These are phyloP conservation scores for Agapostemon virescens DNA, from an alignment of 2,888 invertebrate genomes.

Conservation along the genomic window DNA sequence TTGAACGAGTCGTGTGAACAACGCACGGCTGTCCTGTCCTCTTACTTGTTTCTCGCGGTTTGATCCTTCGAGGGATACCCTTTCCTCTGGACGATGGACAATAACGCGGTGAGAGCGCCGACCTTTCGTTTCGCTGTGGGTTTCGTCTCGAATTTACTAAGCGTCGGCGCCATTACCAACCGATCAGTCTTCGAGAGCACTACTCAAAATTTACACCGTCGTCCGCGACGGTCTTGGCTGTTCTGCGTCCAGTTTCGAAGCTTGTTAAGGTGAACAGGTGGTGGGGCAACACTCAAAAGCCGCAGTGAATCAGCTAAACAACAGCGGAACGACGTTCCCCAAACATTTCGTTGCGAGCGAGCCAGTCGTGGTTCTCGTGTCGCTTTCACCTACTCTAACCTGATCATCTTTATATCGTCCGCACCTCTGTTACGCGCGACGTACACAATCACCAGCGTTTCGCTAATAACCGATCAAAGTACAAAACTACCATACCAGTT, in stretches of 20 bases:
- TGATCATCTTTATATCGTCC: neutral
- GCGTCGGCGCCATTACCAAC: conserved; percentile 86
- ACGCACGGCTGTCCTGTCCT: neutral
- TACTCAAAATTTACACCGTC: conserved; percentile 18
- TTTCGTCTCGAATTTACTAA: conserved; percentile 88
- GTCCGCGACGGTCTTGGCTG: conserved; percentile 11
- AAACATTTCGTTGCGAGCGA: neutral
- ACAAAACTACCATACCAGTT: conserved; percentile 9
- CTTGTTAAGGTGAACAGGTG: conserved; percentile 36
- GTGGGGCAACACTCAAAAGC: conserved; percentile 37
- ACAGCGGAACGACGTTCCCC: conserved; percentile 18
- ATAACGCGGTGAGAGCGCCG: conserved; percentile 82
- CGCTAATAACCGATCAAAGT: conserved; percentile 32
- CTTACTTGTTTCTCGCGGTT: conserved; percentile 45
- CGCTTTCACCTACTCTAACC: neutral
- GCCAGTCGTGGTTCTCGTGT: neutral
- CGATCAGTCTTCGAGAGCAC: neutral
- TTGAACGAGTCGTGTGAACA: neutral
- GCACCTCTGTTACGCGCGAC: neutral
- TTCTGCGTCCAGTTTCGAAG: conserved; percentile 25
- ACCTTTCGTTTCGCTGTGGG: conserved; percentile 84
- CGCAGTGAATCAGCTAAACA: conserved; percentile 33
- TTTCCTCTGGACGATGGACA: conserved; percentile 74
- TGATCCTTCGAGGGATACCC: conserved; percentile 62
- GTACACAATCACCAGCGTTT: neutral